Base-by-base conservation (phyloP, 2,113 vertebrate species). In the Labeo rohita region DNA sequence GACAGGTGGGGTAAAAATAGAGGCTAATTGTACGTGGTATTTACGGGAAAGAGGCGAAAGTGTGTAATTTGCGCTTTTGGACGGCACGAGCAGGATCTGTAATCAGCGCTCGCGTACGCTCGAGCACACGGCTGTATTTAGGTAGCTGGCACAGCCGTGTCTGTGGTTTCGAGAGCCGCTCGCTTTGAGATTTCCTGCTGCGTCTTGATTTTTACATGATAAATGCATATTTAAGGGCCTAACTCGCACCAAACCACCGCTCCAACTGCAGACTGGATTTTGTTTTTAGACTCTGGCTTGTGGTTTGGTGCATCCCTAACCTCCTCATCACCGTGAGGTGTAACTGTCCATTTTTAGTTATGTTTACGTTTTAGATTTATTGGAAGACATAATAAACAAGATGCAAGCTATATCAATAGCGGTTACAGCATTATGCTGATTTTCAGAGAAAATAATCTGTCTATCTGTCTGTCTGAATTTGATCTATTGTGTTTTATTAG, bases 1-100 rank as follows among this genome's bases (percentile, higher is more conserved):
- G 90, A 86, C 93, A 95, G 93, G 93, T 94, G 92, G 90, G 77
- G 91, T 92, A 91, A 91, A 93, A 91, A 89, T 92, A 93, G 90
- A 61, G 83, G 65, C 36, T 92, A 93, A 95, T 93, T 93, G 90
- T 74, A 72, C 15, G 80, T 89, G 90, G 90, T 91, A 92, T 93
- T 94, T 94, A 93, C 81, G 86, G 91, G 91, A 91, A 28, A 93
- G 92, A 91, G 88, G 91, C 77, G 80, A 84, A 21, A 90, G 86
- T 70, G 86, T 91, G 89, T 92, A 93, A 93, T 94, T 93, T 91
- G 89, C 87, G 91, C 90, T 87, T 87, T 91, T 92, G 91, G 68
- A 92, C 83, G 47, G 84, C 74, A 83, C 85, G 87, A 90, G 79
- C 89, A 89, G 84, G 87, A 92, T 94, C 90, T 94, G 90, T 94